Percentiles rank a stretch among this genome's conserved stretches.
These are phyloP conservation scores for Eulemur coronatus DNA, from an alignment of 2,797 vertebrate species.

Conservation along the genomic window DNA sequence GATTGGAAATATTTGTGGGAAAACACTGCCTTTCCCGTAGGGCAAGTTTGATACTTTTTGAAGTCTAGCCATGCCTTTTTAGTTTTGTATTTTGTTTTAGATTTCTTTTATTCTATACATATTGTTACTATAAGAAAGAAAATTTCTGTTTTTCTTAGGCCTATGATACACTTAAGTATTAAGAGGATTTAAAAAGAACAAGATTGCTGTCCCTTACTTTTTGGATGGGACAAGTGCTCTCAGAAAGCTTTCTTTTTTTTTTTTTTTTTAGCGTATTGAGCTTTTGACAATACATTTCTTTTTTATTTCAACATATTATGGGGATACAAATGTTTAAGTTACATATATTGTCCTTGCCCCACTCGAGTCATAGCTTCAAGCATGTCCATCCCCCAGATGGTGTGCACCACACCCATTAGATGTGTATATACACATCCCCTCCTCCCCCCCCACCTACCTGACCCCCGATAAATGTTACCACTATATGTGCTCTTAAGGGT, in stretches of 20 bases:
- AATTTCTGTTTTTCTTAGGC: constrained; percentile 32
- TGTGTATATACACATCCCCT: no score
- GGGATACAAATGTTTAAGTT: no score
- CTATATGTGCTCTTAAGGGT: no score
- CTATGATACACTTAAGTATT: constrained; percentile 15
- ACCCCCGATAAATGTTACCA: no score
- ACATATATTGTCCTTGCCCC: no score
- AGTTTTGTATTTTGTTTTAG: constrained; percentile 39
- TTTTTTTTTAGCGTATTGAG: no score
- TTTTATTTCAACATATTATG: no score
- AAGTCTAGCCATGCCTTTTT: background rate
- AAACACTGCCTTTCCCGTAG: constrained; percentile 8
- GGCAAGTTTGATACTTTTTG: background rate
- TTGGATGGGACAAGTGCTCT: constrained; percentile 9
- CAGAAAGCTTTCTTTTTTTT: background rate
- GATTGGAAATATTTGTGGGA: constrained; percentile 17
- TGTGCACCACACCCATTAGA: no score
- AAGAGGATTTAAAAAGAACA: constrained; percentile 14
- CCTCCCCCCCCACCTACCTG: no score
- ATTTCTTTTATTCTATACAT: constrained; percentile 41
- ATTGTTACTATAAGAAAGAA: background rate
- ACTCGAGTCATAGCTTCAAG: no score
- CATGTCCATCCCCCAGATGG: no score
- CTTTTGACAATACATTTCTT: no score
- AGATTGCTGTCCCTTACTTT: constrained; percentile 41